Conservation (phyloP, 2,797 vertebrate genomes). For the Dryobates pubescens region DNA sequence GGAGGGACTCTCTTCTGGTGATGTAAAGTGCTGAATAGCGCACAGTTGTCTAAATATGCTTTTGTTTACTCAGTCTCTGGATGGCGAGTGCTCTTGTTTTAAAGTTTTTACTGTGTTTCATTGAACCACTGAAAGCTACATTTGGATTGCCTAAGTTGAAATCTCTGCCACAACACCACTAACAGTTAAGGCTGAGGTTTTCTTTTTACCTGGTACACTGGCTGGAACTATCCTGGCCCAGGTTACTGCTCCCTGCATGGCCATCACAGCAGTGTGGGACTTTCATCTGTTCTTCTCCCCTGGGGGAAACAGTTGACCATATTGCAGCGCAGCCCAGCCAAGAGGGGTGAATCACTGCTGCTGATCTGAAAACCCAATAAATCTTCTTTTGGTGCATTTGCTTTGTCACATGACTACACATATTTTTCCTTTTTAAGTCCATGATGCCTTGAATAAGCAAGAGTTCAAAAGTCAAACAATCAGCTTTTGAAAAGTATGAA, state of each 20-base stretch:
- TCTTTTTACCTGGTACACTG: neutral
- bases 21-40: slow-evolving; percentile 22
- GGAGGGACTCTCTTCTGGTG: neutral
- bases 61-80: slow-evolving; percentile 51
- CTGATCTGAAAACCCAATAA: slow-evolving; percentile 1
- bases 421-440: slow-evolving; percentile 38
- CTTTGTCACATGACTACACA: slow-evolving; percentile 15
- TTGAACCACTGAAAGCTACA: slow-evolving; percentile 17
- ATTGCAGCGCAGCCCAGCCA: neutral
- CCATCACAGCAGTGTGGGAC: neutral
- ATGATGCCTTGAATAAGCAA: neutral
- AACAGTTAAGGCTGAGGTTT: neutral
- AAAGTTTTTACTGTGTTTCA: slow-evolving; percentile 20
- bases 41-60: slow-evolving; percentile 58
- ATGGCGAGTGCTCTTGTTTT: slow-evolving; percentile 17
- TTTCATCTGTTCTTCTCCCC: slow-evolving; percentile 23
- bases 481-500: neutral
- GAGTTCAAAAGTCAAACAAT: slow-evolving; percentile 12
- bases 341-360: slow-evolving; percentile 32
- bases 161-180: neutral
- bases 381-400: neutral
- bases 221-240: neutral
- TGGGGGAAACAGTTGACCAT: neutral
- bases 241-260: neutral
- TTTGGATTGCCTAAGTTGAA: slow-evolving; percentile 5